phyloP scores from a whole-genome alignment of 2,888 invertebrate genomes.

The Miltochrista miniata region DNA sequence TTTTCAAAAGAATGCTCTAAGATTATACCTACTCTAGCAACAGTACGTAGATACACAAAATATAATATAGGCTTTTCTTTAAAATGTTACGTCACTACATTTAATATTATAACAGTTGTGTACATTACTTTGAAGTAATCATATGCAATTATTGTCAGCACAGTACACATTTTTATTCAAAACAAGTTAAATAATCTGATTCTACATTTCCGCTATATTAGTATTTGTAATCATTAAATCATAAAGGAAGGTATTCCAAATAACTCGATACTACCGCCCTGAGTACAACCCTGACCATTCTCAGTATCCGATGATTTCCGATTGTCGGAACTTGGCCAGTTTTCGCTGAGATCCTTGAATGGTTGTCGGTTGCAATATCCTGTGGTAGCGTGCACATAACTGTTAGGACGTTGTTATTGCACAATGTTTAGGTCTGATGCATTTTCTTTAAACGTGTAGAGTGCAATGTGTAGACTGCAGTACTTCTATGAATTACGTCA shows the following conservation, averaged over 20 bases:
- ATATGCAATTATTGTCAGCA: too few relatives aligned
- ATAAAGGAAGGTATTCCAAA: background rate
- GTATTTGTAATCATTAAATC: too few relatives aligned
- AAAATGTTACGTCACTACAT: too few relatives aligned
- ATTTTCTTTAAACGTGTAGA: conserved; percentile 11
- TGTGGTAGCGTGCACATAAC: conserved; percentile 47
- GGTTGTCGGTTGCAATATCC: conserved; percentile 51
- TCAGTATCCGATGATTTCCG: conserved; percentile 18
- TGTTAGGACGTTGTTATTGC: conserved; percentile 32
- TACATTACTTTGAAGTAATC: too few relatives aligned
- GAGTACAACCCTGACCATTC: conserved; percentile 15
- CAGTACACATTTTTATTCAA: too few relatives aligned
- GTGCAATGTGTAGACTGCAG: background rate
- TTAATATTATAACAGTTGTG: too few relatives aligned
- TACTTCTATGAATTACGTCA: background rate
- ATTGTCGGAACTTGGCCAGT: conserved; percentile 31
- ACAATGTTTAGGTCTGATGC: conserved; percentile 30
- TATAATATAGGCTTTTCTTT: too few relatives aligned
- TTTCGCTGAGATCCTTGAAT: conserved; percentile 43
- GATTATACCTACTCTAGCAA: too few relatives aligned
- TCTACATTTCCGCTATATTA: too few relatives aligned
- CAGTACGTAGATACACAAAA: too few relatives aligned
- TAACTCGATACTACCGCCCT: background rate
- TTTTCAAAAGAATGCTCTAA: too few relatives aligned
- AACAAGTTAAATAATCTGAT: too few relatives aligned